Evolutionary conservation across 1,140 invertebrate genomes (phyloP).

Genomic region (Triops cancriformis): DNA sequence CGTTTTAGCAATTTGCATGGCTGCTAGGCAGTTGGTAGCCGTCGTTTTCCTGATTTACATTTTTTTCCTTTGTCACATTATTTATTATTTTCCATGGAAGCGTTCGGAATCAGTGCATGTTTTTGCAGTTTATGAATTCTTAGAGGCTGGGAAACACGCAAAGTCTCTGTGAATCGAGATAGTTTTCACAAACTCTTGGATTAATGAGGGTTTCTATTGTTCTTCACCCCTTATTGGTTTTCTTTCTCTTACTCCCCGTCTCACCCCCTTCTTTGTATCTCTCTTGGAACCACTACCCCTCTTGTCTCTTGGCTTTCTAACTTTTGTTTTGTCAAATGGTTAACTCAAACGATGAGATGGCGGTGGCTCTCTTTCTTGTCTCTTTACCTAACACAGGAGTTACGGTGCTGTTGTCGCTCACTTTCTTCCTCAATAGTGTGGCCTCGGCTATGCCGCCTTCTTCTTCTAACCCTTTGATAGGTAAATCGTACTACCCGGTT

Average conservation of each 20-base stretch:
- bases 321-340: background rate
- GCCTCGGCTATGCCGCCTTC: slow-evolving; percentile 55
- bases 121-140: slow-evolving; percentile 4
- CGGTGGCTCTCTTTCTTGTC: slow-evolving; percentile 26
- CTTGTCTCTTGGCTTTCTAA: slow-evolving; percentile 16
- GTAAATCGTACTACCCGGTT: slow-evolving; percentile 37
- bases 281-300: slow-evolving; percentile 12
- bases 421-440: slow-evolving; percentile 61
- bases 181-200: background rate
- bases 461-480: slow-evolving; percentile 57
- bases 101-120: background rate
- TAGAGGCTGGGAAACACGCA: background rate
- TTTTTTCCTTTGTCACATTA: background rate
- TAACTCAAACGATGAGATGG: slow-evolving; percentile 11
- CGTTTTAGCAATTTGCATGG: background rate
- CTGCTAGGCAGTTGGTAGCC: background rate
- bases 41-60: background rate
- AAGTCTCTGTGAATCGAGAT: background rate
- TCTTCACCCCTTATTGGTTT: too few relatives aligned
- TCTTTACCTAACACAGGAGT: slow-evolving; percentile 44
- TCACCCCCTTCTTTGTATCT: background rate
- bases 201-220: background rate
- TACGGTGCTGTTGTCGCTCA: slow-evolving; percentile 60
- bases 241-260: too few relatives aligned
- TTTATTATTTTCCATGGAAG: background rate